Percentiles rank a stretch among this genome's conserved stretches.
phyloP scores from a whole-genome alignment of 1,140 invertebrate species.

The Saxidomus purpurata region DNA sequence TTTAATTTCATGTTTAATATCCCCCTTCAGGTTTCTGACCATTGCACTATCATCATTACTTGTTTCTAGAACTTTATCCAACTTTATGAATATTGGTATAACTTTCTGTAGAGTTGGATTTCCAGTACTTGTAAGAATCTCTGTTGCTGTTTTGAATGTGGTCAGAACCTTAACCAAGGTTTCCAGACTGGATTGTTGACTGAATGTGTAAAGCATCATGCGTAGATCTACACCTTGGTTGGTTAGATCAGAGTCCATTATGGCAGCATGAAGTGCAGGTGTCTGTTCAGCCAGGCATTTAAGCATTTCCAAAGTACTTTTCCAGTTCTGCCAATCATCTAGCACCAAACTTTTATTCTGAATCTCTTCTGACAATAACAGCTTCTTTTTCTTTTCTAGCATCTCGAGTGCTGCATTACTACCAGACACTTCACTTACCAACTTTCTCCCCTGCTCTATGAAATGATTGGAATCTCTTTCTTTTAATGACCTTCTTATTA shows the following conservation, averaged over 20 bases:
- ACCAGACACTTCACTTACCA: not conserved
- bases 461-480: slow-evolving; percentile 14
- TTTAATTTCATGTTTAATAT: slow-evolving; percentile 35
- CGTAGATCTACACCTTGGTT: slow-evolving; percentile 47
- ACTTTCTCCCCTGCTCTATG: not conserved
- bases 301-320: slow-evolving; percentile 35
- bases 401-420: not conserved
- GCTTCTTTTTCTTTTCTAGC: slow-evolving; percentile 31
- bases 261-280: slow-evolving; percentile 44
- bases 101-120: slow-evolving; percentile 59
- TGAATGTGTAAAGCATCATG: slow-evolving; percentile 20
- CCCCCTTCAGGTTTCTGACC: slow-evolving; percentile 41
- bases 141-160: slow-evolving; percentile 51
- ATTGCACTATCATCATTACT: slow-evolving; percentile 32
- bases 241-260: slow-evolving; percentile 59
- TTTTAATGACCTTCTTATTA: slow-evolving; percentile 32
- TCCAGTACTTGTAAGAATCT: slow-evolving; percentile 41
- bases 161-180: slow-evolving; percentile 44
- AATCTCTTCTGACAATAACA: slow-evolving; percentile 8
- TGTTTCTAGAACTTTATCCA: slow-evolving; percentile 52
- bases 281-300: slow-evolving; percentile 5
- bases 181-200: slow-evolving; percentile 41
- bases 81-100: slow-evolving; percentile 62
- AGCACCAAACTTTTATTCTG: not conserved
- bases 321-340: slow-evolving; percentile 37